Percentiles rank a stretch among this genome's conserved stretches.
Conservation (phyloP, 2,888 invertebrate species). For the Parapristionchus giblindavisi region DNA sequence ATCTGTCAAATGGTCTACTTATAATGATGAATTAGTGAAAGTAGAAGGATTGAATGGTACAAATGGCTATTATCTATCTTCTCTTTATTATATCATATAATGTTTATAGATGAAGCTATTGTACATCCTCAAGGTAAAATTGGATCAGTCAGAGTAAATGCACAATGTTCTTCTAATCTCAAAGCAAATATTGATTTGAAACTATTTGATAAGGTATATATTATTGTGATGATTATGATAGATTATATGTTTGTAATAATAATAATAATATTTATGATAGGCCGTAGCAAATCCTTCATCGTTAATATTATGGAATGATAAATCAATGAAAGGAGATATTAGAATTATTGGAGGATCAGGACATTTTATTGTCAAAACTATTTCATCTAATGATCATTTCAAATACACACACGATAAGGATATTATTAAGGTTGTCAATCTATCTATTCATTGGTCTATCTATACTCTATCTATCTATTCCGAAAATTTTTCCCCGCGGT, state of each 20-base stretch:
- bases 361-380: conserved; percentile 45
- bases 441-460: too few species aligned
- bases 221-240: background rate
- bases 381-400: background rate
- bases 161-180: background rate
- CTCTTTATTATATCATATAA: background rate
- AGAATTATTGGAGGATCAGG: conserved; percentile 60
- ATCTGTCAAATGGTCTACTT: conserved; percentile 39
- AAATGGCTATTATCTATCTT: background rate
- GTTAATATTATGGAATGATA: conserved; percentile 59
- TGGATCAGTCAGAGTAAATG: conserved; percentile 14
- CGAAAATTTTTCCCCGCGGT: too few species aligned
- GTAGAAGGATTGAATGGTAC: conserved; percentile 18
- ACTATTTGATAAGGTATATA: conserved; percentile 20
- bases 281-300: conserved; percentile 7
- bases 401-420: background rate
- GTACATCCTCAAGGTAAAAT: conserved; percentile 1
- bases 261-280: conserved; percentile 27
- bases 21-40: conserved; percentile 33
- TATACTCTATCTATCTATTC: too few species aligned
- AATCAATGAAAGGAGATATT: conserved; percentile 43
- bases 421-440: conserved; percentile 22
- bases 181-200: conserved; percentile 1
- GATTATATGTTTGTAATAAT: background rate
- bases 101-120: background rate